Conservation (phyloP, 2,797 vertebrate species). For the Crotalus adamanteus region DNA sequence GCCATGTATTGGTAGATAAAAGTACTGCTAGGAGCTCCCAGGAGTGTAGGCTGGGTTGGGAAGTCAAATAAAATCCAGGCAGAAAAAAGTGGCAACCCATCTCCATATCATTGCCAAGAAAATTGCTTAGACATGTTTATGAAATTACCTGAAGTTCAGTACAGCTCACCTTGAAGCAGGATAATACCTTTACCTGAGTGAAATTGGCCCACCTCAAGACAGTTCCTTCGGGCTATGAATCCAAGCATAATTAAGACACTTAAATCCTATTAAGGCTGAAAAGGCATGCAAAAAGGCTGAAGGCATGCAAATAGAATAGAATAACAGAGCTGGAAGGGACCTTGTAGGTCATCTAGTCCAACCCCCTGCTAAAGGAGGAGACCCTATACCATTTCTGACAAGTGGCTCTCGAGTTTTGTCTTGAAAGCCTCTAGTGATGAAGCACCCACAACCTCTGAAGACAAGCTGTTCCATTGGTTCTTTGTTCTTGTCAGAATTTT, state of each 20-base stretch:
- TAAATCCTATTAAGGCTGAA: not conserved
- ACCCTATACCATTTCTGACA: too few species aligned
- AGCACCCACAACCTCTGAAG: too few species aligned
- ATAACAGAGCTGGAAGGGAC: too few species aligned
- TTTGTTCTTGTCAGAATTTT: too few species aligned
- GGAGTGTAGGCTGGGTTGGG: not conserved
- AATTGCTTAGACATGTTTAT: not conserved
- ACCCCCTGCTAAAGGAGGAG: too few species aligned
- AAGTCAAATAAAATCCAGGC: not conserved
- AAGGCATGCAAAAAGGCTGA: not conserved
- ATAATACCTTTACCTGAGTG: not conserved
- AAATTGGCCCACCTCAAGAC: not conserved
- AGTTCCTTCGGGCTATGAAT: not conserved
- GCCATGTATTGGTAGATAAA: not conserved
- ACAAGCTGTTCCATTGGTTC: too few species aligned
- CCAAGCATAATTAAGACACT: not conserved
- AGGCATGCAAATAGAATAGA: too few species aligned
- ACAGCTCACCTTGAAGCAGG: not conserved
- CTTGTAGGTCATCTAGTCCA: too few species aligned
- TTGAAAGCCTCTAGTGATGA: too few species aligned
- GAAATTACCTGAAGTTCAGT: not conserved
- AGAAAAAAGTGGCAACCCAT: not conserved
- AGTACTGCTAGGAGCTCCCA: not conserved
- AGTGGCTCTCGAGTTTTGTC: too few species aligned
- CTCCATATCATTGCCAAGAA: not conserved